Evolutionary conservation across 2,113 vertebrate species (phyloP), one percentile per base, ranked within the genome.

Genomic region (Ginglymostoma cirratum): DNA sequence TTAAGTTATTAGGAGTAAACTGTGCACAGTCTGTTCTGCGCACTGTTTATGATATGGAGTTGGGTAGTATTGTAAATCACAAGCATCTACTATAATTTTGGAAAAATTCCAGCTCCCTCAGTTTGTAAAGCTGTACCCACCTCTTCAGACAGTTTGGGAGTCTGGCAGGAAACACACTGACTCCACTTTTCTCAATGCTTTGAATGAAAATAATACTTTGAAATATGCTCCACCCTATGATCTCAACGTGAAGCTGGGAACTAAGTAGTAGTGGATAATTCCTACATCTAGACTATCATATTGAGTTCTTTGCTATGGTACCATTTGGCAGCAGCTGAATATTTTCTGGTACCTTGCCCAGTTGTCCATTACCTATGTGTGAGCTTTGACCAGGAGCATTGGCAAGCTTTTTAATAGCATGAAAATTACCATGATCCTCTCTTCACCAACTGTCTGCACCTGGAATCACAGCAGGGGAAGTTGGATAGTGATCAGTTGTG

Each of bases 151-250:
- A 45, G 45, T 24, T 72, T 52, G 24, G 48, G 38, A 95, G 66
- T 95, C 67, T 70, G 67, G 67, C 67, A 72, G 38, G 27, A 95
- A 95, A 70, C 69, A 66, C 66, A 69, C 67, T 70, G 38, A 30
- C 65, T 94, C 55, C 55, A 93, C n/a, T 67, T 66, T 65, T 55
- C 65, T 93, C 65, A 23, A 93, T 66, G 92, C n/a, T 94, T 45
- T 94, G 94, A 95, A 48, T 95, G 66, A 95, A 95, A 95, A 76
- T 72, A 72, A 69, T 69, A 94, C 61, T 90, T 94, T 94, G 66
- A 42, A 94, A 10, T 45, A 19, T 52, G 42, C 42, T 70, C 21
- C 67, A 95, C 94, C 69, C 67, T 6, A 76, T 72, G 94, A 72
- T 42, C 45, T 95, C 45, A 72, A 48, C 61, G 21, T 27, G 45